Base-by-base conservation (phyloP, 2,113 vertebrate species). In the Ciconia maguari region DNA sequence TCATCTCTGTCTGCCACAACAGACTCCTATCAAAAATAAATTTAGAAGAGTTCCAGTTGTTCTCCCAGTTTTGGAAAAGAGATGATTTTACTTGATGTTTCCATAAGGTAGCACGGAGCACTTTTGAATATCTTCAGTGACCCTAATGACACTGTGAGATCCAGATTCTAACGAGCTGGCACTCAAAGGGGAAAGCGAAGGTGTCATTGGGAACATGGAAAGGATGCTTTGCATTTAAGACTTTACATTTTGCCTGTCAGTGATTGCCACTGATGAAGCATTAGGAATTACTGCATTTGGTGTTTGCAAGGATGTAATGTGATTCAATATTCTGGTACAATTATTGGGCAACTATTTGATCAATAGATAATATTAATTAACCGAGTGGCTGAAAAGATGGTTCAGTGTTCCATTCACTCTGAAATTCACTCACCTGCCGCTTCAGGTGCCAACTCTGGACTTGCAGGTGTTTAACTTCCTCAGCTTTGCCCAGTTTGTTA, bases 1-100 rank as follows among this genome's bases (percentile, higher is more conserved):
- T 92, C 70, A 89, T 72, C 88, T 95, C 81, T 78, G 57, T 90
- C 91, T 94, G 42, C 69, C 69, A 80, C 86, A 89, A 41, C 55
- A 87, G 58, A 38, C 64, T 79, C 72, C 42, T 78, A 87, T 69
- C 48, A 92, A 80, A 92, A 83, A 87, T 83, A 87, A 75, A 89
- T 89, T 46, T 66, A 77, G 34, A 92, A 72, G 44, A 81, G 10
- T 38, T 76, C 42, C 38, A 86, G 64, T 83, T 91, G 25, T 70
- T 88, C 21, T 80, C 36, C 58, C 6, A 49, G 70, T 66, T 92
- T 77, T 64, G 71, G 75, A 79, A 92, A 89, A 76, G 51, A 89
- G 10, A 41, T 44, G 1, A 38, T 93, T 94, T 91, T 80, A 30
- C n/a, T 74, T 66, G 29, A 44, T 61, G 32, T 68, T 94, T 95